Evolutionary conservation across 1,140 invertebrate genomes (phyloP).

Genomic region (Meloidogyne hapla): DNA sequence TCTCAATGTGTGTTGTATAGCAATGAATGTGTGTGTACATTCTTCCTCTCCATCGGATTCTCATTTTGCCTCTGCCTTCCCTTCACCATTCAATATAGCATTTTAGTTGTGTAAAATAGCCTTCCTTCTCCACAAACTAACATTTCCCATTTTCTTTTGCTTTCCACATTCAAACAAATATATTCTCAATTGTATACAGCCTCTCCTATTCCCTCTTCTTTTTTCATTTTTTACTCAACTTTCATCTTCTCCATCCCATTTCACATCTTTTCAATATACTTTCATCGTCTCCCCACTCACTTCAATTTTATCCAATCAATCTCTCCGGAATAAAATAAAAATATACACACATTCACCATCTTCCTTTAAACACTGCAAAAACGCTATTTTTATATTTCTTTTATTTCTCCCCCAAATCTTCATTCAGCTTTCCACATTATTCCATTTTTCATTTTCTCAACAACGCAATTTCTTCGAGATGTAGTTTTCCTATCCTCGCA

Average conservation of each 20-base stretch:
- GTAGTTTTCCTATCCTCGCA: not conserved
- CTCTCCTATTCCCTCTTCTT: not conserved
- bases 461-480: constrained; percentile 25
- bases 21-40: not conserved
- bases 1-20: not conserved
- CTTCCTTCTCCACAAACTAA: not conserved
- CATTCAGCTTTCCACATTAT: not conserved
- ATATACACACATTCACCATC: not conserved
- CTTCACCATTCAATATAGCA: not conserved
- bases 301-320: not conserved
- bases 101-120: not conserved
- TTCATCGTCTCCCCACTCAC: constrained; percentile 14
- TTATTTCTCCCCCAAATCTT: constrained; percentile 18
- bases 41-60: not conserved
- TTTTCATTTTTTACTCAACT: not conserved
- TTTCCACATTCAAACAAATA: not conserved
- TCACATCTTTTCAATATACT: not conserved
- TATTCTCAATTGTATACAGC: not conserved
- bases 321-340: not conserved
- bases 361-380: not conserved
- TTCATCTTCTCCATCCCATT: not conserved
- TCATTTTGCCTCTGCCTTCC: not conserved
- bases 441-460: constrained; percentile 12
- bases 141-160: not conserved
- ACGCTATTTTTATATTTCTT: constrained; percentile 2